phyloP scores from a whole-genome alignment of 92 coral and sea anemone species.

The Epizoanthus rinbou region DNA sequence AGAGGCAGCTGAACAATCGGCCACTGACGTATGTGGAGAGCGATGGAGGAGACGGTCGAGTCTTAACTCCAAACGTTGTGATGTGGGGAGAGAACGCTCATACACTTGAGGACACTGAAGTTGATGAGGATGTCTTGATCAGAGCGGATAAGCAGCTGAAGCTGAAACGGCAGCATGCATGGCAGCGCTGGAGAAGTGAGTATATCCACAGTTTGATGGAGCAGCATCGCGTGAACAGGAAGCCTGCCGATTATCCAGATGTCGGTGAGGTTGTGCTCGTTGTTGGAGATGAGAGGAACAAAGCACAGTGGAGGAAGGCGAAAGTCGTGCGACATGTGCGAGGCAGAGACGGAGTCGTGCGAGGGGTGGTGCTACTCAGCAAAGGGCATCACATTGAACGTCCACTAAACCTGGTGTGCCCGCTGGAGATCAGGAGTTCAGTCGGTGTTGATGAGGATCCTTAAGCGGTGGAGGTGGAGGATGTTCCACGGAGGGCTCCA shows the following conservation, averaged over 20 bases:
- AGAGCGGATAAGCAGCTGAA: conserved; percentile 15
- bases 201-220: conserved; percentile 54
- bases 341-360: conserved; percentile 51
- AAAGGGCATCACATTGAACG: conserved; percentile 57
- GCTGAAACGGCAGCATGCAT: background rate
- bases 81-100: conserved; percentile 45
- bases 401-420: conserved; percentile 49
- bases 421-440: conserved; percentile 42
- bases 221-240: conserved; percentile 52
- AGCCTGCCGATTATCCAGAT: conserved; percentile 23
- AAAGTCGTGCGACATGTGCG: conserved; percentile 32
- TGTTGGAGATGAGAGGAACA: conserved; percentile 48
- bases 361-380: conserved; percentile 44
- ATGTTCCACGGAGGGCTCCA: too few relatives aligned
- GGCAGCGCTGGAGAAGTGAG: conserved; percentile 36
- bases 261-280: conserved; percentile 52
- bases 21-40: conserved; percentile 42
- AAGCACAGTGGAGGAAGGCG: conserved; percentile 48
- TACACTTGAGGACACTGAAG: conserved; percentile 25
- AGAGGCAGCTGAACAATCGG: conserved; percentile 51
- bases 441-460: background rate
- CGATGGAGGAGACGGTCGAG: conserved; percentile 21
- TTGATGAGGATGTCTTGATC: conserved; percentile 28
- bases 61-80: conserved; percentile 50
- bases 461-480: too few relatives aligned